Percentiles rank a stretch among this genome's conserved stretches.
Evolutionary conservation across 2,797 vertebrate genomes (phyloP).

Genomic region (Catostomus latipinnis): DNA sequence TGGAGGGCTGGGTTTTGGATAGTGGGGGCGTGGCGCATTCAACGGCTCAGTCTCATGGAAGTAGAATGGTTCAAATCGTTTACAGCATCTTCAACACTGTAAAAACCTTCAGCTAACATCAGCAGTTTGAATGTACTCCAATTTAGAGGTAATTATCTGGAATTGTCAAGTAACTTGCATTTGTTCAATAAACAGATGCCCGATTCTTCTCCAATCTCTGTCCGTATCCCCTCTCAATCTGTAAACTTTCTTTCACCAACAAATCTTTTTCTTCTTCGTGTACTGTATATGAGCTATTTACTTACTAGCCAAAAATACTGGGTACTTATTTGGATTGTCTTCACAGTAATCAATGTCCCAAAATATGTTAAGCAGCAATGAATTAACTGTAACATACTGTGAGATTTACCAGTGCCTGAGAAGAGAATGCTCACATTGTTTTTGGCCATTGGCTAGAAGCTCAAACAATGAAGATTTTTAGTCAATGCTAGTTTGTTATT

Average conservation of each 20-base stretch:
- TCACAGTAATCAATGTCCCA: background rate
- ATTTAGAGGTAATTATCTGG: background rate
- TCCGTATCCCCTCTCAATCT: too few species aligned
- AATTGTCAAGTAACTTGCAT: background rate
- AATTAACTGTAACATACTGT: background rate
- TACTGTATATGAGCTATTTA: background rate
- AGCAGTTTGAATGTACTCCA: background rate
- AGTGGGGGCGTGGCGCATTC: too few species aligned
- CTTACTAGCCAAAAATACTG: background rate
- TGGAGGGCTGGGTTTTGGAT: too few species aligned
- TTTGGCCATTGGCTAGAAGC: background rate
- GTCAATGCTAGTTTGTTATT: conserved; percentile 19
- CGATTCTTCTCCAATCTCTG: background rate
- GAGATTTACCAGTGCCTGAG: background rate
- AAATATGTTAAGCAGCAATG: background rate
- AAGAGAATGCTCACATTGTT: conserved; percentile 6
- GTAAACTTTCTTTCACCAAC: too few species aligned
- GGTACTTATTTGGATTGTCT: background rate
- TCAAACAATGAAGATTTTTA: conserved; percentile 19
- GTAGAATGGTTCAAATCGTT: too few species aligned
- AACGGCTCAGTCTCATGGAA: too few species aligned
- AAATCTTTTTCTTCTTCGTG: background rate
- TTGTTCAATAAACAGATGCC: background rate
- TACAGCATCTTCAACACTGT: too few species aligned
- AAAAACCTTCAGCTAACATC: background rate